These are phyloP conservation scores for Achatina immaculata DNA, from an alignment of 1,140 invertebrate species.

Conservation along the genomic window DNA sequence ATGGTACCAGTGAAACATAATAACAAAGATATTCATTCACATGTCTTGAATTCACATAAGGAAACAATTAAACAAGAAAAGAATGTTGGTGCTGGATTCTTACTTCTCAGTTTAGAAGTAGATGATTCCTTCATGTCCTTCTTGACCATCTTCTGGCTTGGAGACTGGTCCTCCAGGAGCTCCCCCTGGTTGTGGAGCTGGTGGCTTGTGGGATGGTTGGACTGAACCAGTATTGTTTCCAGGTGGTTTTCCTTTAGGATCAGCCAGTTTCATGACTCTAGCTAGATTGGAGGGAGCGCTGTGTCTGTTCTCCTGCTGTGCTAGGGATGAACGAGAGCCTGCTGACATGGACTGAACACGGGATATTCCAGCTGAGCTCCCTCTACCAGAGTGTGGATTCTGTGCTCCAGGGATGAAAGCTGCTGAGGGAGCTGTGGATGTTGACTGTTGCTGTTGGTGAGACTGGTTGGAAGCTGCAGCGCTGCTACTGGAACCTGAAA, in stretches of 20 bases:
- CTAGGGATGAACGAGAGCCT: constrained; percentile 28
- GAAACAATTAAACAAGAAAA: too few species aligned
- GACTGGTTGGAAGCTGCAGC: neutral
- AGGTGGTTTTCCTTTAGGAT: constrained; percentile 41
- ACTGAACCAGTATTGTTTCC: neutral
- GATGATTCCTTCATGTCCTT: constrained; percentile 36
- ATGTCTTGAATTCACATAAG: too few species aligned
- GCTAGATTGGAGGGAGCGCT: constrained; percentile 46
- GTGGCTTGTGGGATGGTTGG: neutral
- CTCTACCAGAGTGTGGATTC: constrained; percentile 34
- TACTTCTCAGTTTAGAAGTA: constrained; percentile 44
- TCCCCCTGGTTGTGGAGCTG: neutral
- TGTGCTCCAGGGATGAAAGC: constrained; percentile 29
- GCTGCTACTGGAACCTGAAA: constrained; percentile 34
- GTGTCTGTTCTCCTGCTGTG: constrained; percentile 40
- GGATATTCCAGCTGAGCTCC: neutral
- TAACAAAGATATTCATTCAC: too few species aligned
- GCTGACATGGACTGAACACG: constrained; percentile 34
- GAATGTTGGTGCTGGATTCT: neutral
- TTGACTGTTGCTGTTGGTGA: constrained; percentile 7
- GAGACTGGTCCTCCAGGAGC: constrained; percentile 24
- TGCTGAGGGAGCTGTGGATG: constrained; percentile 35
- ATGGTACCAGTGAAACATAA: too few species aligned
- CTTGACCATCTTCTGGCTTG: neutral
- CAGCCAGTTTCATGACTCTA: constrained; percentile 56